Conservation (phyloP, 2,797 vertebrate species). For the Alfaro cultratus region DNA sequence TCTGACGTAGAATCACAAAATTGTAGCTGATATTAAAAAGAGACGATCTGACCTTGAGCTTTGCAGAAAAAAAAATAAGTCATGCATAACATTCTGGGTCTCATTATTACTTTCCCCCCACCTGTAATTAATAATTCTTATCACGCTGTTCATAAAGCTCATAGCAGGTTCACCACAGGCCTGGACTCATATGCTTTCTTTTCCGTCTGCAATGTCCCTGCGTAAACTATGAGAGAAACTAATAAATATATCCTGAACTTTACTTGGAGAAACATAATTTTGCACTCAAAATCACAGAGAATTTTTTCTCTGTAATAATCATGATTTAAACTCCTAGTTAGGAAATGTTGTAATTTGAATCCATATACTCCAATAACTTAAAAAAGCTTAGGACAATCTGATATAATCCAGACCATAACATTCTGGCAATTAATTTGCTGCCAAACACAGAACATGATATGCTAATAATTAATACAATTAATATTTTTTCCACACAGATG, state of each 20-base stretch:
- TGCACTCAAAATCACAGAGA: not conserved
- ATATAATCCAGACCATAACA: not conserved
- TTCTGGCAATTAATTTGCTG: not conserved
- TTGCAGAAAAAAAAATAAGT: not conserved
- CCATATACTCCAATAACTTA: not conserved
- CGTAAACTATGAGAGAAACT: not conserved
- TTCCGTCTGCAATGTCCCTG: not conserved
- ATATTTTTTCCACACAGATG: not conserved
- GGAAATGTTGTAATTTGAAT: not conserved
- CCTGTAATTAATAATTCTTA: not conserved
- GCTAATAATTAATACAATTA: too few relatives aligned
- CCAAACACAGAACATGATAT: not conserved
- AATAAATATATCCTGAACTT: not conserved
- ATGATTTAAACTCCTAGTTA: not conserved
- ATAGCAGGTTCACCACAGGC: not conserved
- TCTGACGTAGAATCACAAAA: not conserved
- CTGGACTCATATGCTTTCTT: not conserved
- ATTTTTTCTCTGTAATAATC: too few relatives aligned
- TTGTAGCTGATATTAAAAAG: not conserved
- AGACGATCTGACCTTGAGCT: not conserved
- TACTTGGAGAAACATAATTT: not conserved
- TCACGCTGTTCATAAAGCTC: slow-evolving; percentile 5
- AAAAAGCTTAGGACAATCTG: not conserved
- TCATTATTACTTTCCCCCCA: not conserved
- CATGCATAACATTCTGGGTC: not conserved